Percentiles rank a stretch among this genome's conserved stretches.
Conservation (phyloP, 2,888 invertebrate species). For the Lasioglossum figueresi region DNA sequence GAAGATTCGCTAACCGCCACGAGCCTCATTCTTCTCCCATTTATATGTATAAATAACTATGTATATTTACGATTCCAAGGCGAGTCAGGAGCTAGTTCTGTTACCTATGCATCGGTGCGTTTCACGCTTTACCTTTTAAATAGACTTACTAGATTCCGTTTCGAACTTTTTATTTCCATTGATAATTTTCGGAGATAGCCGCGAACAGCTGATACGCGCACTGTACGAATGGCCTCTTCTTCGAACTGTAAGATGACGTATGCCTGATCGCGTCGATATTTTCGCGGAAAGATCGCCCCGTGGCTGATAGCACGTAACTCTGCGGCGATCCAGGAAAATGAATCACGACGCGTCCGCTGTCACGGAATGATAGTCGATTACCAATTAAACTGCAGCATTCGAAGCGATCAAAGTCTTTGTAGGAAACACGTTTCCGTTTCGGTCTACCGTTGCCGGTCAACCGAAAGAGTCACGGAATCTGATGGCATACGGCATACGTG, state of each 20-base stretch:
- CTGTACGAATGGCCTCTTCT: background rate
- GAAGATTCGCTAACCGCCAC: background rate
- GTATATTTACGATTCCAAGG: background rate
- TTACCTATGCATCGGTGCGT: background rate
- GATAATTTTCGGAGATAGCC: background rate
- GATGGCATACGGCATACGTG: background rate
- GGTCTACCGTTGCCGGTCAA: constrained; percentile 28
- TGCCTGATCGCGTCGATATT: background rate
- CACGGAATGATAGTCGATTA: constrained; percentile 9
- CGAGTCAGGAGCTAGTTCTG: background rate
- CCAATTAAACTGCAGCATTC: constrained; percentile 5
- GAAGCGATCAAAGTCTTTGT: constrained; percentile 10
- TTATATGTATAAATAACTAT: background rate
- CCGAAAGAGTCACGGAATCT: background rate
- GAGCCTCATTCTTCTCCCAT: background rate
- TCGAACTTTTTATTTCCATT: background rate
- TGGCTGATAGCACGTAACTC: background rate
- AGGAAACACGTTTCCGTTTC: constrained; percentile 28
- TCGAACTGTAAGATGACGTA: background rate
- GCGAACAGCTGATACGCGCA: background rate
- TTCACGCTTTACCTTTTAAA: background rate
- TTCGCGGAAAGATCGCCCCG: background rate
- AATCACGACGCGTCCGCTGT: background rate
- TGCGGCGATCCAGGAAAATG: background rate
- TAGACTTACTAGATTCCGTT: background rate